Percentiles rank a stretch among this genome's conserved stretches.
Evolutionary conservation across 1,140 invertebrate species (phyloP).

Genomic region (Teleogryllus occipitalis): DNA sequence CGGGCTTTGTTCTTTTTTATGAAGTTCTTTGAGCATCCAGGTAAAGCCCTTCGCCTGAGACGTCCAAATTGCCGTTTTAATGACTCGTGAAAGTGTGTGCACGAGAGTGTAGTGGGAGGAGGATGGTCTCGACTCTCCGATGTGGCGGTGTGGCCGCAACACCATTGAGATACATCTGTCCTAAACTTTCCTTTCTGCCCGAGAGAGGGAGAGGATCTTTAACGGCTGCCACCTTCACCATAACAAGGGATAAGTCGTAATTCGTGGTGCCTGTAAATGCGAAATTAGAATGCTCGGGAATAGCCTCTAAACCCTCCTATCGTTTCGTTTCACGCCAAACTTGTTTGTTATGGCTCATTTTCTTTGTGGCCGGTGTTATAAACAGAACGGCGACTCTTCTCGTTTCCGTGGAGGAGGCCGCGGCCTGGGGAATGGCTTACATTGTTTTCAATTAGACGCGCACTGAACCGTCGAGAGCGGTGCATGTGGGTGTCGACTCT

Average conservation of each 20-base stretch:
- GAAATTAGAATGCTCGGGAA: background rate
- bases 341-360: background rate
- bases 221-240: background rate
- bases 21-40: background rate
- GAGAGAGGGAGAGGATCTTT: background rate
- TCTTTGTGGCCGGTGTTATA: background rate
- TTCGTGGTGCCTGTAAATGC: background rate
- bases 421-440: too few species aligned
- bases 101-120: background rate
- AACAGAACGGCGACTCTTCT: too few species aligned
- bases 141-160: background rate
- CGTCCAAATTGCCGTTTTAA: background rate
- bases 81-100: background rate
- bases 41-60: background rate
- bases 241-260: background rate
- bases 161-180: background rate
- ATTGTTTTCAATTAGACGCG: too few species aligned
- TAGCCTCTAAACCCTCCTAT: background rate
- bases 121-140: too few species aligned
- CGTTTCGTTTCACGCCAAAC: background rate
- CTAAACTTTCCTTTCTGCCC: background rate
- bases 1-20: background rate
- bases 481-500: too few species aligned
- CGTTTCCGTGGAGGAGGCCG: too few species aligned
- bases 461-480: too few species aligned